Conservation (phyloP, 2,113 vertebrate genomes). For the Paramormyrops kingsleyae region DNA sequence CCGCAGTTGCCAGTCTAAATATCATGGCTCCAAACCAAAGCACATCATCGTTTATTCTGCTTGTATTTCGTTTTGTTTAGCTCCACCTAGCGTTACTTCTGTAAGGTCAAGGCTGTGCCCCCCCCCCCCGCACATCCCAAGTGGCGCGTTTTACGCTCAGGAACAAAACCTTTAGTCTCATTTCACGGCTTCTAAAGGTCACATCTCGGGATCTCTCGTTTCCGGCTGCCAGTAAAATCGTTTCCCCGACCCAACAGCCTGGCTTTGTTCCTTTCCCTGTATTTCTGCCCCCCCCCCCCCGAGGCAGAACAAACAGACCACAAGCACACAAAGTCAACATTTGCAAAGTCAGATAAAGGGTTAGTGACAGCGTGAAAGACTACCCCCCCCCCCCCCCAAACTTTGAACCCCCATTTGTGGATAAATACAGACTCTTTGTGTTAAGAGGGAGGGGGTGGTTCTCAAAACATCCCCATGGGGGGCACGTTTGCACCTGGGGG, state of each 20-base stretch:
- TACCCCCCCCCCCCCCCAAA: not conserved
- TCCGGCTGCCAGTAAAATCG: not conserved
- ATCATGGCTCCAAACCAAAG: not conserved
- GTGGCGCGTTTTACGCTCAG: not conserved
- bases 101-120: not conserved
- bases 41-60: not conserved
- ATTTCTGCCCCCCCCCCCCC: not conserved
- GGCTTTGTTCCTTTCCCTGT: not conserved
- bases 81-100: not conserved
- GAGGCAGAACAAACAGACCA: not conserved
- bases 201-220: not conserved
- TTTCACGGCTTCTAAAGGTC: not conserved
- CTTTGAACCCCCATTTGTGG: not conserved
- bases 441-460: not conserved
- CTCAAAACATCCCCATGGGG: not conserved
- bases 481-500: not conserved
- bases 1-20: not conserved
- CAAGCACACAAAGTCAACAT: not conserved
- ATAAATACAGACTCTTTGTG: not conserved
- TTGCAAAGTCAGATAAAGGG: not conserved
- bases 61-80: not conserved
- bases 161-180: not conserved
- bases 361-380: not conserved
- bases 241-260: not conserved
- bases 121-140: not conserved